phyloP scores from a whole-genome alignment of 2,888 invertebrate genomes.

The Chymomyza procnemis region DNA sequence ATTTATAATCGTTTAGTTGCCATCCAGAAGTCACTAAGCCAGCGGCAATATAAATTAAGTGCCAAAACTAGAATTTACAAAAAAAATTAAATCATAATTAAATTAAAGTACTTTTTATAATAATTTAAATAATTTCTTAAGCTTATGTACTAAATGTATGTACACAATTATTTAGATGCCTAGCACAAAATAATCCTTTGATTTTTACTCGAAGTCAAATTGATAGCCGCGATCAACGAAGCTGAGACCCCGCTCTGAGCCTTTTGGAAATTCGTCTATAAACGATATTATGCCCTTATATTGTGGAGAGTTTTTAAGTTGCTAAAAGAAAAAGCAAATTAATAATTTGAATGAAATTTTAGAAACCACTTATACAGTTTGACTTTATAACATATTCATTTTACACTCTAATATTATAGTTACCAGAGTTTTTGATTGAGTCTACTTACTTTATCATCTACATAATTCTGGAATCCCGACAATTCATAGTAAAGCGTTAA shows the following conservation, averaged over 20 bases:
- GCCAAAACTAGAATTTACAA: not conserved
- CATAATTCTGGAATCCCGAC: slow-evolving; percentile 62
- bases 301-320: slow-evolving; percentile 50
- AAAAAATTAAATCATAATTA: not conserved
- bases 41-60: not conserved
- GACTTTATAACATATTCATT: not conserved
- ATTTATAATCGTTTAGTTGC: not conserved
- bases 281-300: slow-evolving; percentile 55
- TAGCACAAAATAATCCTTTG: not conserved
- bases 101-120: not conserved
- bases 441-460: slow-evolving; percentile 52
- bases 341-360: not conserved
- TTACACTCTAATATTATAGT: not conserved
- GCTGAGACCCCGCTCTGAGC: slow-evolving; percentile 69
- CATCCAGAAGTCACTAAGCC: not conserved
- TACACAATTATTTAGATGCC: not conserved
- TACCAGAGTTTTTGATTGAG: not conserved
- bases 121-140: not conserved
- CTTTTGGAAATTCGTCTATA: slow-evolving; percentile 61
- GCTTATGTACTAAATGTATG: not conserved
- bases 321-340: slow-evolving; percentile 32
- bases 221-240: slow-evolving; percentile 72
- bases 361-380: not conserved
- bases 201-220: slow-evolving; percentile 63
- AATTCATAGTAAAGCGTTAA: slow-evolving; percentile 61